Evolutionary conservation across 2,113 vertebrate genomes (phyloP).

Genomic region (Hypocryptadius cinnamomeus): DNA sequence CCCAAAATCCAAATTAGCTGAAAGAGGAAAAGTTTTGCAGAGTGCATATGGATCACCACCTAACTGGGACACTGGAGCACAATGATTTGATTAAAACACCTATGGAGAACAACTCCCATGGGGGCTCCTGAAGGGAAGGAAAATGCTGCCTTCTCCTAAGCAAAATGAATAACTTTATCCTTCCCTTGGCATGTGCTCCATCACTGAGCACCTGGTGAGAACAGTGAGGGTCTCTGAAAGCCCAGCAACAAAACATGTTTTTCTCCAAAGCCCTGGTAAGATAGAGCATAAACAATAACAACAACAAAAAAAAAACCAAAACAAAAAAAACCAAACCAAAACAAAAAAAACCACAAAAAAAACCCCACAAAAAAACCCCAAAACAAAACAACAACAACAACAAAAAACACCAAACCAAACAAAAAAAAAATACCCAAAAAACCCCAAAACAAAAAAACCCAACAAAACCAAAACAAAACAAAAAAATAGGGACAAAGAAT

Average conservation of each 20-base stretch:
- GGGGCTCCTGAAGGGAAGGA: background rate
- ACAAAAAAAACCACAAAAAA: too few species aligned
- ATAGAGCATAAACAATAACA: too few species aligned
- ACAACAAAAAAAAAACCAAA: too few species aligned
- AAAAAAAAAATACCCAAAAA: background rate
- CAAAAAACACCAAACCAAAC: too few species aligned
- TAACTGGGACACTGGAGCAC: background rate
- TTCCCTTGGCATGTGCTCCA: background rate
- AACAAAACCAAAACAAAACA: too few species aligned
- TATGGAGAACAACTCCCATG: background rate
- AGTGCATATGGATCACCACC: background rate
- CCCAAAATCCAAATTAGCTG: fast-evolving
- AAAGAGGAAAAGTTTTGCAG: background rate
- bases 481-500: background rate
- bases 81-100: background rate
- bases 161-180: background rate
- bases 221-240: background rate
- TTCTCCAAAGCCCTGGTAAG: background rate
- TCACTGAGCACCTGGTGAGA: background rate
- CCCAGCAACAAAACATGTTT: background rate
- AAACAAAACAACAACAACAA: too few species aligned
- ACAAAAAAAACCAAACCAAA: too few species aligned
- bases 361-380: too few species aligned
- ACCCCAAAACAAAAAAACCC: too few species aligned
- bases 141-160: background rate